Evolutionary conservation across 2,888 invertebrate genomes (phyloP).

Genomic region (Campopleginae sp.): DNA sequence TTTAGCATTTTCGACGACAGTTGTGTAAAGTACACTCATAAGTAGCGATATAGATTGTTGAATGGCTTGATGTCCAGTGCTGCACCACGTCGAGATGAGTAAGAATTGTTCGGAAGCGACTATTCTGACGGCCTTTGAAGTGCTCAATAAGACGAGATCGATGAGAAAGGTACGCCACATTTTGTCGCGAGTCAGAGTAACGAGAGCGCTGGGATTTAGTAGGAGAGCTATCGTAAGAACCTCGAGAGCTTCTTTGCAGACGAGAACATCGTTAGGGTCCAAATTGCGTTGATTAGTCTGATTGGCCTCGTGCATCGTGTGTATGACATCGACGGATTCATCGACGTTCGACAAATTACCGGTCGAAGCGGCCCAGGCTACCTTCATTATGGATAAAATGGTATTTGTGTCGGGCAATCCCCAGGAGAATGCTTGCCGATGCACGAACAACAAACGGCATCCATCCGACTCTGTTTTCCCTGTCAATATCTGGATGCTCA

Average conservation of each 20-base stretch:
- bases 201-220: conserved; percentile 94
- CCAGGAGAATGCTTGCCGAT: conserved; percentile 87
- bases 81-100: conserved; percentile 93
- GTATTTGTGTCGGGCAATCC: conserved; percentile 90
- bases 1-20: conserved; percentile 88
- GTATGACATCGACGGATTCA: conserved; percentile 87
- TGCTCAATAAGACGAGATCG: conserved; percentile 94
- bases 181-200: conserved; percentile 91
- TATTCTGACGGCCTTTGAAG: conserved; percentile 89
- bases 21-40: conserved; percentile 88
- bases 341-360: conserved; percentile 88
- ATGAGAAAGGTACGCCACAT: conserved; percentile 96
- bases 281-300: conserved; percentile 85
- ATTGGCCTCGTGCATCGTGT: conserved; percentile 87
- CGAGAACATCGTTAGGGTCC: conserved; percentile 89
- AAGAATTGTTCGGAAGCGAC: conserved; percentile 94
- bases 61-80: conserved; percentile 86
- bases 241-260: conserved; percentile 97
- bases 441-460: conserved; percentile 85
- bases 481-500: conserved; percentile 89
- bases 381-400: conserved; percentile 90
- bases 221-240: conserved; percentile 95
- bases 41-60: conserved; percentile 88
- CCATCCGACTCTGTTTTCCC: conserved; percentile 85
- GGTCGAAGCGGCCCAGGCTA: conserved; percentile 92